Conservation (phyloP, 2,797 vertebrate species). For the Sphenodon punctatus region DNA sequence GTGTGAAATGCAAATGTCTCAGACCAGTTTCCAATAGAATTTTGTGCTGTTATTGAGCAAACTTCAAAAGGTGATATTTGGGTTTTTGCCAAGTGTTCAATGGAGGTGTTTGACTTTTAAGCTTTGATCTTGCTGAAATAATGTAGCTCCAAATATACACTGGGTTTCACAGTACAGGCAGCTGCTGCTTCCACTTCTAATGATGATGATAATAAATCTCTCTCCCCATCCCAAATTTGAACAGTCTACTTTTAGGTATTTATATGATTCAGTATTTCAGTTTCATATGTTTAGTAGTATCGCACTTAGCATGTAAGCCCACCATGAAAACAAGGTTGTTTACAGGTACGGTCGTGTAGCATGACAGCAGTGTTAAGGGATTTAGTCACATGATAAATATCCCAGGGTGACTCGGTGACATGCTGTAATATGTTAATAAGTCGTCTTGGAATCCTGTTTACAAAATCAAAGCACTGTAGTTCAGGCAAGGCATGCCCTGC, state of each 20-base stretch:
- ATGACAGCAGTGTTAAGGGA: background rate
- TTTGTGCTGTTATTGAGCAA: background rate
- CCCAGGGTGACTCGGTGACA: constrained; percentile 2
- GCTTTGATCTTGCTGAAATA: background rate
- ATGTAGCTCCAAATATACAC: background rate
- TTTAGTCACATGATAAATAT: constrained; percentile 40
- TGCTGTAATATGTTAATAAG: background rate
- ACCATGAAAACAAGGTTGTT: background rate
- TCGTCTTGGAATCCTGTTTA: constrained; percentile 19
- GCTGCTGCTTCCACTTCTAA: background rate
- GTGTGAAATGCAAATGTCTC: background rate
- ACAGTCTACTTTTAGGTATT: no score
- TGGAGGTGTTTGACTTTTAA: background rate
- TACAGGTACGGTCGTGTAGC: background rate
- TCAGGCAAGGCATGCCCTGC: background rate
- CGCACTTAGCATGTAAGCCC: background rate
- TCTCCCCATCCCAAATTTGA: no score
- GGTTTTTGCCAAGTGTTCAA: background rate
- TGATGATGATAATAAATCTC: no score
- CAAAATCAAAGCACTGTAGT: constrained; percentile 2
- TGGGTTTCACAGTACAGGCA: background rate
- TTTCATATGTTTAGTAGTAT: no score
- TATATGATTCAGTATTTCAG: no score
- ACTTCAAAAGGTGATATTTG: background rate
- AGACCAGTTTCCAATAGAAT: background rate